Base-by-base conservation (phyloP, 1,140 invertebrate species). In the Chymomyza costata region DNA sequence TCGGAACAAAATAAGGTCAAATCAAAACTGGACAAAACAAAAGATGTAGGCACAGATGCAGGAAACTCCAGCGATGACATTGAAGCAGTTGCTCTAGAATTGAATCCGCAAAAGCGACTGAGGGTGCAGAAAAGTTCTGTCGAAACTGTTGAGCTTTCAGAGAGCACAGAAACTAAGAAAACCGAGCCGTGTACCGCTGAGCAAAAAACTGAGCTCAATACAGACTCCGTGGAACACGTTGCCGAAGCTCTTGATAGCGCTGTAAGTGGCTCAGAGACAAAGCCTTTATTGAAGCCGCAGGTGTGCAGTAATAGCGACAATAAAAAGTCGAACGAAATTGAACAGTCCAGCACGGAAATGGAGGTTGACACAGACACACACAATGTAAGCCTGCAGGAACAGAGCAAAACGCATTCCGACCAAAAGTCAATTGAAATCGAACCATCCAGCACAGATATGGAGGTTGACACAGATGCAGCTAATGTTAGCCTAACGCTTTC, bases 41-140 rank as follows among this genome's bases (percentile, higher is more conserved):
- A n/a, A n/a, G n/a, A n/a, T n/a, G n/a, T n/a, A n/a, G n/a, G n/a
- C n/a, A n/a, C n/a, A n/a, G n/a, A n/a, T 53, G 39, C 38, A 64
- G 58, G 11, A n/a, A 58, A 69, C 35, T 78, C 65, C 2, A 78
- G 70, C 41, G 82, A 84, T 48, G 78, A 82, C 6, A 70, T 64
- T 6, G 73, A 81, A 28, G 53, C 21, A 10, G 28, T 62, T 6
- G 56, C 67, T 14, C 55, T 45, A 11, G 51, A 82, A 16, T 38
- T 67, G 0, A 80, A 81, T 50, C 73, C 82, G 0, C 69, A 53
- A 5, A 84, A 84, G 48, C 58, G 53, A 0, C 32, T 28, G 0
- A 84, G 69, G 39, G 47, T 65, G 6, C 15, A 54, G 2, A n/a
- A 40, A 14, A 28, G 14, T 7, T 11, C 2, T 21, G 6, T 21